Conservation (phyloP, 2,113 vertebrate genomes). For the Semnornis frantzii region DNA sequence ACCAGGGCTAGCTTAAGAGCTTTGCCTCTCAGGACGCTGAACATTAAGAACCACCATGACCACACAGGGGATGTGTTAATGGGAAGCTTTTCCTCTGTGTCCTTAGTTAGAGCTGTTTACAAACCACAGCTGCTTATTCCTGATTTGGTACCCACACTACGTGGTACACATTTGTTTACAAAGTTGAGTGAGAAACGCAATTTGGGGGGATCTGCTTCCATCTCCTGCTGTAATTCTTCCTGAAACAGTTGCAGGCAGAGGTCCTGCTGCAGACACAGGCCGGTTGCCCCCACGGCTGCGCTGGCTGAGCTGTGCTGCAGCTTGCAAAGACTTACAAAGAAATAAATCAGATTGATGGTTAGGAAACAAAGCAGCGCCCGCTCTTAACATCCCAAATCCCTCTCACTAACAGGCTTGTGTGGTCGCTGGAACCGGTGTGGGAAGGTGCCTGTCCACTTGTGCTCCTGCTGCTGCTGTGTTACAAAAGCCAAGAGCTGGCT, state of each 20-base stretch:
- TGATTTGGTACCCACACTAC: background rate
- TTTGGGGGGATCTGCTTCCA: background rate
- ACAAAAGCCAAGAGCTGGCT: background rate
- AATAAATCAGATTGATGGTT: background rate
- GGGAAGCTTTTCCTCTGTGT: background rate
- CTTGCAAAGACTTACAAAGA: background rate
- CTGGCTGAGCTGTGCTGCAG: background rate
- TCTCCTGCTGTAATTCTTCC: background rate
- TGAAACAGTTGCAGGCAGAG: background rate
- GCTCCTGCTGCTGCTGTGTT: background rate
- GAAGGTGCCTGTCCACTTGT: background rate
- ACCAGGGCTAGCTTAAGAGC: background rate
- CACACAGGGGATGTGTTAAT: fast-evolving
- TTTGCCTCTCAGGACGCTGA: background rate
- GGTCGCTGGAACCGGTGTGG: background rate
- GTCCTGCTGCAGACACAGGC: background rate
- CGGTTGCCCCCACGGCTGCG: fast-evolving
- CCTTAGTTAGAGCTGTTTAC: background rate
- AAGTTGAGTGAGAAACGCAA: background rate
- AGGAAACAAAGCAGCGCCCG: background rate
- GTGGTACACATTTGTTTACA: background rate
- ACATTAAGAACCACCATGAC: fast-evolving
- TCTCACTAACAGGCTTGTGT: background rate
- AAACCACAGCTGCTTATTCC: background rate
- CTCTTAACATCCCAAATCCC: background rate